Evolutionary conservation across 2,797 vertebrate species (phyloP), one percentile per base, ranked within the genome.

Genomic region (Molothrus ater): DNA sequence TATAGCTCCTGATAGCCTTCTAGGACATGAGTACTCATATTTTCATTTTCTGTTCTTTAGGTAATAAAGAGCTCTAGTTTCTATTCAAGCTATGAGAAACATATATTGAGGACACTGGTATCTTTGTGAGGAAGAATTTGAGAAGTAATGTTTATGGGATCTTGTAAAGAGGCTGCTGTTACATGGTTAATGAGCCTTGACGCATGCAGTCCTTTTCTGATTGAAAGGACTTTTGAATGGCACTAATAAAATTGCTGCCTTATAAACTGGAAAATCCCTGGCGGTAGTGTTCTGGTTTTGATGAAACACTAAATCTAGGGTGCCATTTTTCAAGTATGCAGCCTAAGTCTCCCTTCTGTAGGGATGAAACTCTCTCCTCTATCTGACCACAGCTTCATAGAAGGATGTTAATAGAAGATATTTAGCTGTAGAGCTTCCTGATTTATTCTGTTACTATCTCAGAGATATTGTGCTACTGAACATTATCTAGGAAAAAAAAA

Each of bases 161-260:
- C 51, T 86, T 92, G 89, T 92, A 93, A 96, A 93, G 90, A 93
- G 90, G 66, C 82, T 88, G 85, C 87, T 92, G 63, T 91, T 93
- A 80, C 36, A 22, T 93, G 91, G 70, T 86, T 94, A 97, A 76
- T 92, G 92, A 95, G 80, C 87, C 94, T 90, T 92, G 95, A 92
- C 22, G 7, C 73, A 47, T 90, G 82, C 56, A 86, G 71, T 40
- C 48, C 87, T 57, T 86, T 92, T 72, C 59, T 93, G 80, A 92
- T 90, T 90, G 76, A 95, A 93, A 93, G 64, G 80, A 36, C 90
- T 93, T 80, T 69, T 91, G 89, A 91, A 88, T 91, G 84, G 85
- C 91, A 86, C 85, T 66, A 93, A 70, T 92, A 95, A 94, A 96
- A 92, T 70, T 60, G 54, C 88, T 89, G 91, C 74, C 83, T 92